Base-by-base conservation (phyloP, 2,888 invertebrate species). In the Julus scandinavius region DNA sequence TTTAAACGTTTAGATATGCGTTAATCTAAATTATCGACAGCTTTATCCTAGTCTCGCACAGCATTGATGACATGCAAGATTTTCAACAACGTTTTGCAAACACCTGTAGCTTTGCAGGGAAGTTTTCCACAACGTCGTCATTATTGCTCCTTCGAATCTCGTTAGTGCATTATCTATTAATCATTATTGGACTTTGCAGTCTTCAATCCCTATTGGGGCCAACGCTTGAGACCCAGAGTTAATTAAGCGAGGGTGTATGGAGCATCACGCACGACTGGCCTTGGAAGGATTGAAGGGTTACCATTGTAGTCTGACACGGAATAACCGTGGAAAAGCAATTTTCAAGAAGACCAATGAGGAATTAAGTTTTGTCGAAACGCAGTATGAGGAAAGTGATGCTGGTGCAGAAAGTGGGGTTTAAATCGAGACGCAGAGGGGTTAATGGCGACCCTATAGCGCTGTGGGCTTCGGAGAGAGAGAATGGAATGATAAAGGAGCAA, bases 281-380 rank as follows among this genome's bases (percentile, higher is more conserved):
- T 54, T 54, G 54, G 54, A 54, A 54, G 54, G 54, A 54, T 29
- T 15, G 54, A 54, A 54, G 7, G 7, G 54, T 54, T 54, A 54
- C 54, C 15, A 54, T 54, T 13, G 13, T 13, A 54, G 54, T 15
- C 15, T 54, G 54, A 54, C 54, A 54, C 13, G 63, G 63, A 63
- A 63, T n/a, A 63, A 63, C 63, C 17, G 63, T n/a, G 63, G 63
- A 63, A 63, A 63, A 63, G 63, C 17, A 63, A 63, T 63, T 63
- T 54, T 54, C 54, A 17, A 54, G 54, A 54, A 13, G 54, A 54
- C 54, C 54, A 54, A 54, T 54, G 54, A 54, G 54, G 54, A 54
- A 54, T 54, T 54, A 17, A 54, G 17, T 54, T 17, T 54, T 54
- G 54, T 3, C 13, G 13, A 54, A 15, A 54, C 13, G 29, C 29